A percentile compares a stretch with the other conserved stretches of the same genome.
phyloP scores from a whole-genome alignment of 2,113 vertebrate species.

The Dipodomys merriami region DNA sequence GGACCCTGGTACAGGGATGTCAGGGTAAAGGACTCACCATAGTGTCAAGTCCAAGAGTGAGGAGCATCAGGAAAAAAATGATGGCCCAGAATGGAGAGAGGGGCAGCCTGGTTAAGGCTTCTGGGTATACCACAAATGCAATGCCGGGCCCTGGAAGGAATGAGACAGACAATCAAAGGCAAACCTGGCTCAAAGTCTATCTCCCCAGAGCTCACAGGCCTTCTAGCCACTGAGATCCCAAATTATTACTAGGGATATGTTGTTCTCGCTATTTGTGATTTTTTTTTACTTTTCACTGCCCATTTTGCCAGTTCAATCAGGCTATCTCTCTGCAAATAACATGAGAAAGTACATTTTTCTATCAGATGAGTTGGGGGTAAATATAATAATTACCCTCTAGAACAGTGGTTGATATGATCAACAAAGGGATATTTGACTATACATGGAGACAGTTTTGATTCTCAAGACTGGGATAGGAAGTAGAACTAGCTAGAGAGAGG shows the following conservation, averaged over 20 bases:
- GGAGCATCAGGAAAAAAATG: constrained; percentile 99
- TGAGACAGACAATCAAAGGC: constrained; percentile 34
- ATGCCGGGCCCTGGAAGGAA: constrained; percentile 94
- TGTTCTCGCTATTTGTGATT: neutral
- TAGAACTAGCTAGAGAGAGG: too few species aligned
- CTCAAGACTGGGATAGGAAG: neutral
- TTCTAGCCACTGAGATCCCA: neutral
- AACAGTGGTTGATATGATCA: neutral
- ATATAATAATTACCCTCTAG: neutral
- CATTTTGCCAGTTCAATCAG: neutral
- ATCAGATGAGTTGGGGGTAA: neutral
- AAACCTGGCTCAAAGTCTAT: neutral
- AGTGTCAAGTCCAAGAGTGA: constrained; percentile 97
- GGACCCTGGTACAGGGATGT: fast-evolving
- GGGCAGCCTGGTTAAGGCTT: constrained; percentile 97
- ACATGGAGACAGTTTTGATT: neutral
- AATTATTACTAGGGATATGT: neutral
- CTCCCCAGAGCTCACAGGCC: neutral
- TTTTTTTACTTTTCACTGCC: neutral
- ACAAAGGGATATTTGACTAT: neutral
- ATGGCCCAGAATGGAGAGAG: constrained; percentile 99
- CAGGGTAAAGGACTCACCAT: constrained; percentile 90
- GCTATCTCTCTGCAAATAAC: neutral
- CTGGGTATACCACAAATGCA: constrained; percentile 98
- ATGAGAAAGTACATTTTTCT: neutral